These are phyloP conservation scores for Fregata magnificens DNA, from an alignment of 2,113 vertebrate species.

Conservation along the genomic window DNA sequence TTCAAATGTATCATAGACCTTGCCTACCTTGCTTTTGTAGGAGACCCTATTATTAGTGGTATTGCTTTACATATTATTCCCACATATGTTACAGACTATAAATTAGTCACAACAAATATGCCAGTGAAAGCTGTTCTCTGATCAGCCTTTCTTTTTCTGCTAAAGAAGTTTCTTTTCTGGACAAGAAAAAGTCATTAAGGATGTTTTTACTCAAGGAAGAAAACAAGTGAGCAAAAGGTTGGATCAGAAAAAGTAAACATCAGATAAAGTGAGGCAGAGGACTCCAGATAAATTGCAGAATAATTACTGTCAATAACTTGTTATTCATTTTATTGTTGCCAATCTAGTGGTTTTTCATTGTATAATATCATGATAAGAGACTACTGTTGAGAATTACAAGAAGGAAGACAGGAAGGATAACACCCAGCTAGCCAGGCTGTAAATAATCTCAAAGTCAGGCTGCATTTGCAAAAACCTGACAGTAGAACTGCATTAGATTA, in stretches of 20 bases:
- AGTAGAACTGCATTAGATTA: not conserved
- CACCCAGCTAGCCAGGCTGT: not conserved
- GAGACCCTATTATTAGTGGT: not conserved
- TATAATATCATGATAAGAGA: conserved; percentile 40
- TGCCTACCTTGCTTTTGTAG: not conserved
- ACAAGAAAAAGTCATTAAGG: conserved; percentile 47
- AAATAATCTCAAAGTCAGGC: not conserved
- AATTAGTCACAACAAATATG: not conserved
- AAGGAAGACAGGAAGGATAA: conserved; percentile 17
- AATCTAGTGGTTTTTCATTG: conserved; percentile 35
- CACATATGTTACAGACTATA: not conserved
- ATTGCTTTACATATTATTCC: conserved; percentile 23
- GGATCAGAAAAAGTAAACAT: conserved; percentile 54
- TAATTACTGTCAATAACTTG: conserved; percentile 54
- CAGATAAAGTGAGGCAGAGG: not conserved
- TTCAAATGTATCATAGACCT: not conserved
- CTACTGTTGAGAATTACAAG: conserved; percentile 30
- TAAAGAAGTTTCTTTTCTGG: conserved; percentile 34
- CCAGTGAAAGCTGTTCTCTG: not conserved
- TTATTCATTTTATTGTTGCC: conserved; percentile 2
- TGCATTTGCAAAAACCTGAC: not conserved
- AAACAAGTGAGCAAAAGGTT: conserved; percentile 52
- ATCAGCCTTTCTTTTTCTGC: not conserved
- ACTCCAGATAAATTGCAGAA: conserved; percentile 56
- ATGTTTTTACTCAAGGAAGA: conserved; percentile 48